phyloP scores from a whole-genome alignment of 2,113 vertebrate genomes.

The Siniperca chuatsi region DNA sequence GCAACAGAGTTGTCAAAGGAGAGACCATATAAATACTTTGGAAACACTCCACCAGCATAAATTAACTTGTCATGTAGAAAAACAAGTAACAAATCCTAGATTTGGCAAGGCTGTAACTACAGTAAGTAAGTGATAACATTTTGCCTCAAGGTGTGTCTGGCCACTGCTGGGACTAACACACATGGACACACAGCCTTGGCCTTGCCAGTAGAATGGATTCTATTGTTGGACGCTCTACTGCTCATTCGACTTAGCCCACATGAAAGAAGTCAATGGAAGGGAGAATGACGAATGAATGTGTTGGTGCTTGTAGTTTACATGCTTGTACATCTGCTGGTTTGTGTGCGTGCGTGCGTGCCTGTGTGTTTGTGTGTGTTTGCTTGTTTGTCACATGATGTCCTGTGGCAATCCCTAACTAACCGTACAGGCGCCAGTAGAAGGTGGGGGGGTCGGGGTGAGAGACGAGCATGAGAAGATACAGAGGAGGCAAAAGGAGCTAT shows the following conservation, averaged over 20 bases:
- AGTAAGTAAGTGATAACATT: slow-evolving; percentile 65
- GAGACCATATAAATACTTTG: slow-evolving; percentile 41
- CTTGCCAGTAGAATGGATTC: slow-evolving; percentile 78
- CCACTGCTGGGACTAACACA: slow-evolving; percentile 57
- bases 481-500: slow-evolving; percentile 63
- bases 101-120: slow-evolving; percentile 55
- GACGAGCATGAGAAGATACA: slow-evolving; percentile 69
- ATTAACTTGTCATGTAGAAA: slow-evolving; percentile 51
- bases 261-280: slow-evolving; percentile 82
- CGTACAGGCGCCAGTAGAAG: slow-evolving; percentile 86
- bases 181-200: slow-evolving; percentile 55
- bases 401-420: slow-evolving; percentile 86
- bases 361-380: slow-evolving; percentile 63
- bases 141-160: slow-evolving; percentile 78
- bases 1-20: slow-evolving; percentile 40
- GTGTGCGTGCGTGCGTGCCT: slow-evolving; percentile 17
- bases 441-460: slow-evolving; percentile 43
- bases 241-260: slow-evolving; percentile 79
- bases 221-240: slow-evolving; percentile 78
- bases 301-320: slow-evolving; percentile 71
- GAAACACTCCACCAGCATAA: slow-evolving; percentile 44
- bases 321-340: slow-evolving; percentile 59
- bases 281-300: slow-evolving; percentile 79
- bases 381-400: slow-evolving; percentile 88
- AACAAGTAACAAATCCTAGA: slow-evolving; percentile 59